These are phyloP conservation scores for Microcebus lehilahytsara DNA, from an alignment of 2,113 vertebrate genomes.

Conservation along the genomic window DNA sequence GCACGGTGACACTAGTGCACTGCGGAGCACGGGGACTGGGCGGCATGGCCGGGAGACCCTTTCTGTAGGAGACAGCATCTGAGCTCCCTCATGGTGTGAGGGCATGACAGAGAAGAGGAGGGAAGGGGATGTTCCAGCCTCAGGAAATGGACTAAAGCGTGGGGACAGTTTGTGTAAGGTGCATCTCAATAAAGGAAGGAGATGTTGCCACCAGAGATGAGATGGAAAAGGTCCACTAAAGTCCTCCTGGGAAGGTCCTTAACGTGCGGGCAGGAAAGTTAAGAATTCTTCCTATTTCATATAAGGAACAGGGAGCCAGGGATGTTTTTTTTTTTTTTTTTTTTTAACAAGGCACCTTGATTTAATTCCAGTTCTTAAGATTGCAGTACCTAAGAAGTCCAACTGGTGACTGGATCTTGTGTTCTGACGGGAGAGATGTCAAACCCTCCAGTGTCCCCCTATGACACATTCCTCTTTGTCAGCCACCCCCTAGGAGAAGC, in stretches of 20 bases:
- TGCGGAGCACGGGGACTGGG: background rate
- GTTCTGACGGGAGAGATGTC: background rate
- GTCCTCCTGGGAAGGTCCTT: background rate
- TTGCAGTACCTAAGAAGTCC: background rate
- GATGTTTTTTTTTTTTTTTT: too few species aligned
- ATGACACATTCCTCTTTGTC: background rate
- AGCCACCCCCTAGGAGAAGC: background rate
- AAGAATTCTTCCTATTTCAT: background rate
- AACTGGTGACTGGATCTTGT: background rate
- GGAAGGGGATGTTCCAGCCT: background rate
- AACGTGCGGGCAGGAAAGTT: background rate
- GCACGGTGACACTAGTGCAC: rapidly evolving
- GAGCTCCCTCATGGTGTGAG: background rate
- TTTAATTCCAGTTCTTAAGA: background rate
- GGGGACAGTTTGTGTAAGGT: background rate
- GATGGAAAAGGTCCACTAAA: background rate
- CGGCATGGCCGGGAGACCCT: background rate
- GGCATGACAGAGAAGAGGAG: too few species aligned
- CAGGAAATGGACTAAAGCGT: background rate
- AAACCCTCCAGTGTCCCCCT: background rate
- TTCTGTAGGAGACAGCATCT: background rate
- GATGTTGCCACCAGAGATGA: background rate
- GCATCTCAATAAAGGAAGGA: background rate
- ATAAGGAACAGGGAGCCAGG: background rate
- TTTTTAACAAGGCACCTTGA: background rate